Base-by-base conservation (phyloP, 2,888 invertebrate genomes). In the Pseudococcus jackbeardsleyi region DNA sequence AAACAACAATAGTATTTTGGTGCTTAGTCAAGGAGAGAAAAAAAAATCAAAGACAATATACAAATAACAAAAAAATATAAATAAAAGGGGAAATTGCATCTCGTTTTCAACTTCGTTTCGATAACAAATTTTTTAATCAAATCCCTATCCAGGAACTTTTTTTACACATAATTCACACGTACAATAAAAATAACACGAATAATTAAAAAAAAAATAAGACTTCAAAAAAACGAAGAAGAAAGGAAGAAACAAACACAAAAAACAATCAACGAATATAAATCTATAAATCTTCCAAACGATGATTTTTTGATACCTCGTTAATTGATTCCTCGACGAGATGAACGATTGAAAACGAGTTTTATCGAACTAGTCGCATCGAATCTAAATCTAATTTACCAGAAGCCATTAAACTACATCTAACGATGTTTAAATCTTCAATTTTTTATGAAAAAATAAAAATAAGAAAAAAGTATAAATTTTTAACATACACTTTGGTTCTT, bases 261-360 rank as follows among this genome's bases (percentile, higher is more conserved):
- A 59, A 59, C 68, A 72, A 72, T 72, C 68, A 72, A 72, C 68
- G 68, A 72, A 72, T 3, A 72, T n/a, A n/a, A n/a, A n/a, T n/a
- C 33, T 72, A 33, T 1, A 12, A 72, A 72, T 72, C 12, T 33
- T 33, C 26, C 3, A 33, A 33, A 1, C 1, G 26, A 33, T 33
- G 26, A 17, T 33, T 12, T 2, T 72, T 72, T 72, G 68, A 33
- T 33, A 72, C 33, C 33, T 72, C 19, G 64, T 22, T 64, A 64
- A 22, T 59, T 59, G 59, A 59, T 59, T 59, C n/a, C 64, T 64
- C 68, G 15, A 59, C 19, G 68, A 72, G 68, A 33, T 5, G 26
- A 72, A 72, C 19, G 15, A 12, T 72, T 72, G 68, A 72, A 79
- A 79, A 79, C 46, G 33, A 42, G 79, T 79, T 72, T 72, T 79